Evolutionary conservation across 1,140 invertebrate genomes (phyloP).

Genomic region (Eciton burchellii): DNA sequence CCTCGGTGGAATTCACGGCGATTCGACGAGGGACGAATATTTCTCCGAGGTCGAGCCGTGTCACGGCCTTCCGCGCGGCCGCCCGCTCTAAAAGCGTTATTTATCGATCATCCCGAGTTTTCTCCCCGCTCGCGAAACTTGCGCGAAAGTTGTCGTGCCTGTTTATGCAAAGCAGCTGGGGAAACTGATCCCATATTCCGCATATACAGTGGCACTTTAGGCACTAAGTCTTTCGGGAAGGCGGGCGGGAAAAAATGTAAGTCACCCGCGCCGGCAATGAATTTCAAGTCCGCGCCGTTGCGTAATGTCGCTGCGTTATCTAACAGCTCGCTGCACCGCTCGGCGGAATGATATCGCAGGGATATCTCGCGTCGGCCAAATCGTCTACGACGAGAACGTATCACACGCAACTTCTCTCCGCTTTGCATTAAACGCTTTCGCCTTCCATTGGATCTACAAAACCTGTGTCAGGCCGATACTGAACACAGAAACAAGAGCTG

Average conservation of each 20-base stretch:
- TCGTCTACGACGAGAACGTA: not conserved
- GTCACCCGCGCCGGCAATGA: conserved; percentile 58
- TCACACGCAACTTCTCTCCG: not conserved
- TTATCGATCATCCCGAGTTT: conserved; percentile 57
- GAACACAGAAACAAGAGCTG: too few species aligned
- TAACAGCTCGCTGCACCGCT: conserved; percentile 25
- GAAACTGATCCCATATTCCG: conserved; percentile 69
- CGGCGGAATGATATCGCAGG: not conserved
- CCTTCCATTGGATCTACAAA: too few species aligned
- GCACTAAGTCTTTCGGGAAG: conserved; percentile 59
- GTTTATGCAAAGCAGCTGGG: conserved; percentile 63
- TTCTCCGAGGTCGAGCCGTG: not conserved
- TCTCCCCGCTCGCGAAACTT: conserved; percentile 38
- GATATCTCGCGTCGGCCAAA: conserved; percentile 25
- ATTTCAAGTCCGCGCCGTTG: conserved; percentile 64
- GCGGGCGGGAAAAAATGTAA: conserved; percentile 57
- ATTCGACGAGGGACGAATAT: not conserved
- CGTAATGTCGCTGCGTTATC: conserved; percentile 45
- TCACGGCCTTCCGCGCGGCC: not conserved
- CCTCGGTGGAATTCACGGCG: not conserved
- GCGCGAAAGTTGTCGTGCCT: conserved; percentile 44
- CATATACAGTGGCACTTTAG: conserved; percentile 60
- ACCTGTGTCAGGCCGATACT: too few species aligned
- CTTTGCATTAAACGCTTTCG: not conserved
- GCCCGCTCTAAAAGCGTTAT: conserved; percentile 20